phyloP scores from a whole-genome alignment of 2,888 invertebrate species.

The Philaethria dido region DNA sequence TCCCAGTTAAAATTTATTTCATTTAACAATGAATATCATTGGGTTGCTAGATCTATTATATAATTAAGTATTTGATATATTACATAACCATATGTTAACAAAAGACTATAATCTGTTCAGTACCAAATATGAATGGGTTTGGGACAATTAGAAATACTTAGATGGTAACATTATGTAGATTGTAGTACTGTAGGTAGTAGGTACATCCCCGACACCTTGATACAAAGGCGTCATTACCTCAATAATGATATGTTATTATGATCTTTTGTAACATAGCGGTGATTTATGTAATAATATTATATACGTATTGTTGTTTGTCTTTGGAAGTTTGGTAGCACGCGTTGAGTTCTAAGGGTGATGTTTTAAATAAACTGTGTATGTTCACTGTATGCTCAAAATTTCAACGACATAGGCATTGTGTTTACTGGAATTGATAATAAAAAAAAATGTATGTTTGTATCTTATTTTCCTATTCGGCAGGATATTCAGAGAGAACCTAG shows the following conservation, averaged over 20 bases:
- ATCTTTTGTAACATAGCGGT: slow-evolving; percentile 14
- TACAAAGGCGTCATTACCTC: slow-evolving; percentile 26
- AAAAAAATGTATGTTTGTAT: no score
- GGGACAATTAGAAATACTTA: slow-evolving; percentile 1
- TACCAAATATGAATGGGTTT: no score
- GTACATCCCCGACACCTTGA: slow-evolving; percentile 25
- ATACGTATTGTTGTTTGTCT: neutral
- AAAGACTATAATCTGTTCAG: neutral
- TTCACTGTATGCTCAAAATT: no score
- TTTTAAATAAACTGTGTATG: no score
- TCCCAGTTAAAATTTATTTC: neutral
- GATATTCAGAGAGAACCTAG: no score
- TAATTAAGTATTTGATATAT: neutral
- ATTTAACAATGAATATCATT: neutral
- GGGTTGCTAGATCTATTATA: neutral
- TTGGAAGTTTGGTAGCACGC: slow-evolving; percentile 9
- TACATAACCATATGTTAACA: neutral
- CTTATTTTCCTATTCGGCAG: no score
- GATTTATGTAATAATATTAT: slow-evolving; percentile 16
- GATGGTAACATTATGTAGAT: slow-evolving; percentile 8
- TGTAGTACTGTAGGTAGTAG: neutral
- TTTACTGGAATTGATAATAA: no score
- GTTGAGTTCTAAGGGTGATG: neutral
- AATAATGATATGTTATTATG: slow-evolving; percentile 32
- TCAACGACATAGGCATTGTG: no score